Percentiles rank a stretch among this genome's conserved stretches.
Evolutionary conservation across 2,888 invertebrate species (phyloP).

Genomic region (Caenorhabditis virilis): DNA sequence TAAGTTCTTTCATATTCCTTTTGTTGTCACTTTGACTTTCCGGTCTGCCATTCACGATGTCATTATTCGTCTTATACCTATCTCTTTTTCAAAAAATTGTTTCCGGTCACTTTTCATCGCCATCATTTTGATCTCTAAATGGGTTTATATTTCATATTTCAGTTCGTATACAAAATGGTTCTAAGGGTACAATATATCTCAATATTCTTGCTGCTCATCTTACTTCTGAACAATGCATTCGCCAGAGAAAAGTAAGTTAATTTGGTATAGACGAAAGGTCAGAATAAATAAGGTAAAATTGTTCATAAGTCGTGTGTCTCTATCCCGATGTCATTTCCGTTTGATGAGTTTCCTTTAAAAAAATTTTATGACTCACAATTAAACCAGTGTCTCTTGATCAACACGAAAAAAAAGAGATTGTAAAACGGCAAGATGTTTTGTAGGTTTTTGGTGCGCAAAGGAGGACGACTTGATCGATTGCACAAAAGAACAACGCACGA

Average conservation of each 20-base stretch:
- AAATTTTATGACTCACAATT: constrained; percentile 27
- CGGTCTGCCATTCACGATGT: too few species aligned
- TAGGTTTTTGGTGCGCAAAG: constrained; percentile 48
- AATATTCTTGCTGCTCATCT: constrained; percentile 16
- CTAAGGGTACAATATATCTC: constrained; percentile 27
- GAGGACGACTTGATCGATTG: constrained; percentile 47
- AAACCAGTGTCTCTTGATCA: constrained; percentile 16
- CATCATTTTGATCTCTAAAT: too few species aligned
- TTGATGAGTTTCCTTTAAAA: constrained; percentile 34
- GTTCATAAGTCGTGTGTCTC: too few species aligned
- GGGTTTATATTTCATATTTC: too few species aligned
- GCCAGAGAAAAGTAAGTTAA: constrained; percentile 32
- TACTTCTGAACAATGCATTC: constrained; percentile 22
- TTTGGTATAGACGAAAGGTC: too few species aligned
- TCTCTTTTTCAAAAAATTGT: too few species aligned
- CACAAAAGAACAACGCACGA: constrained; percentile 47
- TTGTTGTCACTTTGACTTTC: too few species aligned
- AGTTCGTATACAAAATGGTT: constrained; percentile 10
- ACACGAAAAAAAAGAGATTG: constrained; percentile 21
- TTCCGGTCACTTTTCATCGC: too few species aligned
- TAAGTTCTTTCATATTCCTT: too few species aligned
- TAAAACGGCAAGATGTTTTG: constrained; percentile 11
- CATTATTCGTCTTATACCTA: too few species aligned
- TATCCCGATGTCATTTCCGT: too few species aligned
- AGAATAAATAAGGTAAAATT: too few species aligned